Evolutionary conservation across 2,797 vertebrate species (phyloP).

Genomic region (Sorex maritimensis): DNA sequence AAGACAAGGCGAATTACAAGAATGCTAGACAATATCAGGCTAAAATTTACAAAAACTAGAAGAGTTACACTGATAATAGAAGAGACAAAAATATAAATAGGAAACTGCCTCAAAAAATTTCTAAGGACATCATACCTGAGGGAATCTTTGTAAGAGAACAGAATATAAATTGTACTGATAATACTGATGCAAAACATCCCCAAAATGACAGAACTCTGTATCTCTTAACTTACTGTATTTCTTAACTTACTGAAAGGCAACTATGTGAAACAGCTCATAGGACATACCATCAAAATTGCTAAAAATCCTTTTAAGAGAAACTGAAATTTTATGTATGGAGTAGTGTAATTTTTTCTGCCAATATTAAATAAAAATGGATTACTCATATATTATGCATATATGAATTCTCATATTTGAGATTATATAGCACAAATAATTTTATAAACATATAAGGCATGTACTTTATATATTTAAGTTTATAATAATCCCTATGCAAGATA

Average conservation of each 20-base stretch:
- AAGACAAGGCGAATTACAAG: conserved; percentile 48
- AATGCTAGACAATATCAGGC: not conserved
- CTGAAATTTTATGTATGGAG: conserved; percentile 27
- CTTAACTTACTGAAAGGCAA: conserved; percentile 31
- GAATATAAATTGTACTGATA: conserved; percentile 50
- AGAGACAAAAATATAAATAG: not conserved
- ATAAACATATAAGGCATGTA: conserved; percentile 42
- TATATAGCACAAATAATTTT: conserved; percentile 13
- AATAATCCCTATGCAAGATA: not conserved
- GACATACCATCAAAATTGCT: conserved; percentile 43
- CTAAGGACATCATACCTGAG: not conserved
- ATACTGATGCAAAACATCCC: conserved; percentile 30
- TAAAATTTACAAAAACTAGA: conserved; percentile 52
- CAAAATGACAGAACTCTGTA: not conserved
- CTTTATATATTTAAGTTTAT: not conserved
- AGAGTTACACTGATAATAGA: not conserved
- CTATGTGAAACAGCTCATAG: conserved; percentile 4
- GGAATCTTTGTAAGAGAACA: conserved; percentile 52
- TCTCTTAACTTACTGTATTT: too few relatives aligned
- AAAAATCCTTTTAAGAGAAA: conserved; percentile 26
- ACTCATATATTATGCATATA: conserved; percentile 30
- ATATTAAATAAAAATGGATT: conserved; percentile 47
- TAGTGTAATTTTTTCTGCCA: conserved; percentile 9
- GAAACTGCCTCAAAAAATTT: conserved; percentile 42
- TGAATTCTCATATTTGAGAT: conserved; percentile 24